A percentile compares a stretch with the other conserved stretches of the same genome.
These are phyloP conservation scores for Ommatoiulus sabulosus DNA, from an alignment of 2,888 invertebrate genomes.

Conservation along the genomic window DNA sequence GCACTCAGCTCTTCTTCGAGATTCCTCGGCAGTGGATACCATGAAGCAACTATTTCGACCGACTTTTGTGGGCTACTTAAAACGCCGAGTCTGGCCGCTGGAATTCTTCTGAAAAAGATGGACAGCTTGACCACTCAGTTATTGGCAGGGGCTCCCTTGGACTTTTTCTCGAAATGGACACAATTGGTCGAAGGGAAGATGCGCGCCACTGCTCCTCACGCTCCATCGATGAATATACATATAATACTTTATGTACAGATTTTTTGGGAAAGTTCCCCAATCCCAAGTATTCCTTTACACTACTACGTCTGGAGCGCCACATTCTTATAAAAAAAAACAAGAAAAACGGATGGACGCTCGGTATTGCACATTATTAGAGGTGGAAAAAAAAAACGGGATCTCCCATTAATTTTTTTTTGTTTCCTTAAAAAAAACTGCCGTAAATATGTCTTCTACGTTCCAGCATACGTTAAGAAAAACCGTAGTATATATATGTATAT, in stretches of 20 bases:
- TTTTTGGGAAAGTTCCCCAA: neutral
- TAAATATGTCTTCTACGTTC: neutral
- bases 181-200: neutral
- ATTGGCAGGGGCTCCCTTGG: neutral
- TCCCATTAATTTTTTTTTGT: neutral
- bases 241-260: neutral
- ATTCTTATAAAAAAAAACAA: neutral
- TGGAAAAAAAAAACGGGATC: constrained; percentile 23
- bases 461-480: neutral
- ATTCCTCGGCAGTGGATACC: neutral
- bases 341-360: constrained; percentile 46
- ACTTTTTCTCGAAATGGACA: neutral
- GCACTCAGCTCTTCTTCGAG: neutral
- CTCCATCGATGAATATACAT: neutral
- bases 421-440: constrained; percentile 3
- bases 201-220: neutral
- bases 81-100: neutral
- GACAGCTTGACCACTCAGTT: neutral
- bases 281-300: neutral
- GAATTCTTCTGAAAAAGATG: neutral
- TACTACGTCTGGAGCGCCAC: constrained; percentile 9
- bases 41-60: neutral
- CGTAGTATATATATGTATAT: constrained; percentile 17
- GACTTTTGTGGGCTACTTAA: neutral
- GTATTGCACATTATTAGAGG: constrained; percentile 41